phyloP scores from a whole-genome alignment of 2,888 invertebrate genomes.

The Cryptosula pallasiana region DNA sequence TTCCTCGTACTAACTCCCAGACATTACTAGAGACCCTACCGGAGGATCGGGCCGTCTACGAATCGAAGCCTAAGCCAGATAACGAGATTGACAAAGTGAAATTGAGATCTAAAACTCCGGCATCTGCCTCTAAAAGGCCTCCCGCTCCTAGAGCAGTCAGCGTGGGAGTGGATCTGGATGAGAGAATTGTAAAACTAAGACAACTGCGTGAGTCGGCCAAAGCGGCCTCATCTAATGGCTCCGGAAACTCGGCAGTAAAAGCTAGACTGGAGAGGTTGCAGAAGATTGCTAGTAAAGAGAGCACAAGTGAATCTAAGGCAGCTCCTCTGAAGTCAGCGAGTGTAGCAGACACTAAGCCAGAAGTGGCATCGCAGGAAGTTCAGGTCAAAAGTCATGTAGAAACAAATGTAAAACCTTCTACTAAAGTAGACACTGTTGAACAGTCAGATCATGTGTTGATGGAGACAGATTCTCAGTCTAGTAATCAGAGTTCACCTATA shows the following conservation, averaged over 20 bases:
- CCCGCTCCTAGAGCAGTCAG: neutral
- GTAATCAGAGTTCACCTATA: no score
- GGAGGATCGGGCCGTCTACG: neutral
- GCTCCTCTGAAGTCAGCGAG: no score
- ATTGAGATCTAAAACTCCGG: conserved; percentile 1
- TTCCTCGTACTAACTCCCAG: neutral
- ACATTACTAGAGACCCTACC: neutral
- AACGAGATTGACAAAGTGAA: neutral
- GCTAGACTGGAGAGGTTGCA: neutral
- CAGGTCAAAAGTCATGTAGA: no score
- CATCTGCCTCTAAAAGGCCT: neutral
- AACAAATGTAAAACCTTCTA: no score
- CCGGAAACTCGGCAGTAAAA: neutral
- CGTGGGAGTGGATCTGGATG: conserved; percentile 22
- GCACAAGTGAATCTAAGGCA: neutral
- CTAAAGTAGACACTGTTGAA: no score
- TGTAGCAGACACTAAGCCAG: no score
- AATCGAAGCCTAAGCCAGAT: neutral
- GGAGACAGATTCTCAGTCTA: no score
- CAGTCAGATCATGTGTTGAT: no score
- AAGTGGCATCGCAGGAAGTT: no score
- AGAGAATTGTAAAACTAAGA: conserved; percentile 2
- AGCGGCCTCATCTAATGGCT: neutral
- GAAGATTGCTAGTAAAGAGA: neutral
- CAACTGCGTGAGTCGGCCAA: conserved; percentile 19